Evolutionary conservation across 1,140 invertebrate genomes (phyloP), one percentile per base, ranked within the genome.

Genomic region (Asbolus verrucosus): DNA sequence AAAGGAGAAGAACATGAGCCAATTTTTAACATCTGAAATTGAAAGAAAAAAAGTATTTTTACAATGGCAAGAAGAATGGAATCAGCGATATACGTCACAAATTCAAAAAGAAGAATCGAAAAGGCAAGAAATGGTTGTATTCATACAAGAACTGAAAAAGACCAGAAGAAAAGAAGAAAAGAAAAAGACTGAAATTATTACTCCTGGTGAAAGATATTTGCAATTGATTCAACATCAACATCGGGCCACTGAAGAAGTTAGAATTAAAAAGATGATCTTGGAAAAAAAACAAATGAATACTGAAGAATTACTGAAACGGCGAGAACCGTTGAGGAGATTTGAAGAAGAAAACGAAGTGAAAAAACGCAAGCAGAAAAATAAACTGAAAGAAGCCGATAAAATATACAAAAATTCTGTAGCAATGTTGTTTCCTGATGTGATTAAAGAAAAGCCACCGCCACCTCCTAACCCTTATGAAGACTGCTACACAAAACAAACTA

Each of bases 241-340:
- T 79, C 77, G 77, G 38, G 46, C 72, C 6, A 81, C 80, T 65
- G 82, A 85, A 69, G 69, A 83, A 66, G 77, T 80, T 19, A 77
- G 82, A n/a, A 85, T 86, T 80, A 82, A 83, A 54, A 75, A 76
- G 21, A 77, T 81, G 8, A 80, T 85, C 13, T 73, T 85, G 3
- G 78, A 77, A 11, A 84, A 82, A 65, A 85, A 85, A 54, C 82
- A 83, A 2, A 60, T 85, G 2, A 76, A 81, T 14, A 79, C 79
- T n/a, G 81, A 84, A 41, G 78, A 82, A n/a, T 68, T 86, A 6
- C 78, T 84, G 24, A 81, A 68, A 19, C 78, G 82, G 31, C 77
- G 81, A 19, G 79, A 77, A 8, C 84, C 84, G 1, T 31, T 85
- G 33, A 63, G 82, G 9, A 80, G 77, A 63, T 65, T 84, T 16